These are phyloP conservation scores for Gila orcuttii DNA, from an alignment of 2,113 vertebrate genomes.

Conservation along the genomic window DNA sequence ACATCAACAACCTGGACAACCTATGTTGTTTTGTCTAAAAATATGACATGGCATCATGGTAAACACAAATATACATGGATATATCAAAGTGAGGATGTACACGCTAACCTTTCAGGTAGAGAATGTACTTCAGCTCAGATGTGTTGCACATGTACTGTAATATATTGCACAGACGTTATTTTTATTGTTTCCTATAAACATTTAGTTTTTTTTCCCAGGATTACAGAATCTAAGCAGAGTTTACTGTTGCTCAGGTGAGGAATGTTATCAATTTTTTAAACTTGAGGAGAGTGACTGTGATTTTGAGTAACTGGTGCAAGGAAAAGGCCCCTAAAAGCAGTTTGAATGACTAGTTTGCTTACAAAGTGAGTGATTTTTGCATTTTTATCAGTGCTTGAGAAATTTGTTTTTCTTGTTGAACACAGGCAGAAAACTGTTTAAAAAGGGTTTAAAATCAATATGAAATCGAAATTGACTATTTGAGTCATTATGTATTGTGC, in stretches of 20 bases:
- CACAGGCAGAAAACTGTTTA: neutral
- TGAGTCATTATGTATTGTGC: neutral
- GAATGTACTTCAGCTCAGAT: slow-evolving; percentile 4
- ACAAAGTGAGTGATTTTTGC: neutral
- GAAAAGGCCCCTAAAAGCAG: neutral
- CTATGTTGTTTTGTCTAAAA: neutral
- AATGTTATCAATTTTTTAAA: slow-evolving; percentile 8
- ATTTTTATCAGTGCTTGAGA: slow-evolving; percentile 1
- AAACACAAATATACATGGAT: neutral
- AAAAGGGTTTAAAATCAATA: neutral
- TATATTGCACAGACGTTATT: slow-evolving; percentile 18
- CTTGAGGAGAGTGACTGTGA: neutral
- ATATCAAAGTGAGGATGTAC: slow-evolving; percentile 5
- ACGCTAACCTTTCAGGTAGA: neutral
- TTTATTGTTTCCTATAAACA: slow-evolving; percentile 9
- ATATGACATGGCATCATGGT: neutral
- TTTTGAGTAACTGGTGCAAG: neutral
- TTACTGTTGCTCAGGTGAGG: neutral
- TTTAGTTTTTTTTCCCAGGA: slow-evolving; percentile 1
- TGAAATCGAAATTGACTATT: neutral
- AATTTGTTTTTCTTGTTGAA: slow-evolving; percentile 7
- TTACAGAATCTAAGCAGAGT: neutral
- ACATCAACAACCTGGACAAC: neutral
- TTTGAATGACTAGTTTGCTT: neutral
- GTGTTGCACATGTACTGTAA: slow-evolving; percentile 23